phyloP scores from a whole-genome alignment of 2,888 invertebrate species.

The Noctua fimbriata region DNA sequence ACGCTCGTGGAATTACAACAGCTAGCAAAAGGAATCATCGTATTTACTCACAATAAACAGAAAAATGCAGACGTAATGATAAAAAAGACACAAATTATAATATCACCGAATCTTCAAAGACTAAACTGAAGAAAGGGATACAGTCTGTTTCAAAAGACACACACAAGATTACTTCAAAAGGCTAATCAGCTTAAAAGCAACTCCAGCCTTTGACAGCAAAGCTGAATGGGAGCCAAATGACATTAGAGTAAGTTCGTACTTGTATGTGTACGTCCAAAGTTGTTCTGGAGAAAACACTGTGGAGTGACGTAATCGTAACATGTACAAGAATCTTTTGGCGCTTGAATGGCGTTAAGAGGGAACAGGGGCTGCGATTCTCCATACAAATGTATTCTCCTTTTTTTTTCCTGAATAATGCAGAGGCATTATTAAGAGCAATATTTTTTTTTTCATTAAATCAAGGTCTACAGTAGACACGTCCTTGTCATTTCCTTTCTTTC shows the following conservation, averaged over 20 bases:
- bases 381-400: too few relatives aligned
- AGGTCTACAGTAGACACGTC: too few relatives aligned
- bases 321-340: neutral
- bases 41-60: neutral
- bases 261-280: slow-evolving; percentile 40
- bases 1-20: neutral
- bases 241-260: slow-evolving; percentile 64
- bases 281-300: slow-evolving; percentile 27
- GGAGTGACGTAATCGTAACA: slow-evolving; percentile 41
- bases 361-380: too few relatives aligned
- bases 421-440: too few relatives aligned
- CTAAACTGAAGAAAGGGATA: slow-evolving; percentile 41
- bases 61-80: neutral
- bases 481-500: too few relatives aligned
- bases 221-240: slow-evolving; percentile 73
- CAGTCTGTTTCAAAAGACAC: slow-evolving; percentile 49
- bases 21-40: neutral
- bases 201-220: slow-evolving; percentile 64
- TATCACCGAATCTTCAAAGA: slow-evolving; percentile 24
- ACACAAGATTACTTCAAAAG: slow-evolving; percentile 66
- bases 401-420: too few relatives aligned
- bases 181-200: slow-evolving; percentile 79
- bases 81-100: neutral
- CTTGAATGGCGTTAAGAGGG: too few relatives aligned
- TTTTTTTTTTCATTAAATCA: too few relatives aligned